Base-by-base conservation (phyloP, 2,113 vertebrate species). In the Salvelinus namaycush region DNA sequence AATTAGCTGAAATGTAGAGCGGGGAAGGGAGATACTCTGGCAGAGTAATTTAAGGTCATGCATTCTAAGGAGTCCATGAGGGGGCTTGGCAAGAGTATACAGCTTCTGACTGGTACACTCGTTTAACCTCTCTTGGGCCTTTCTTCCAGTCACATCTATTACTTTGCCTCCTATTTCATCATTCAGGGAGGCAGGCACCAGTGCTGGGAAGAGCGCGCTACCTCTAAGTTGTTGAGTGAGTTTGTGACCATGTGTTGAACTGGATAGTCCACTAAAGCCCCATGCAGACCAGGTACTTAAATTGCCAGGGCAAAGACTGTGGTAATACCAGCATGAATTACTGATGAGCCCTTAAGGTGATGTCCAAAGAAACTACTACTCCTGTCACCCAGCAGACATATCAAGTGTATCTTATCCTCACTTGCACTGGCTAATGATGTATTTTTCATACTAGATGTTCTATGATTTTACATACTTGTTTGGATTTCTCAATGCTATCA, bases 91-190 rank as follows among this genome's bases (percentile, higher is more conserved):
- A 24, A 68, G 26, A 31, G 26, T n/a, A 69, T 34, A 69, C 20
- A 34, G 22, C 68, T 13, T 22, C 18, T 16, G 68, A 69, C 68
- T 22, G 68, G 24, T 67, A 29, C 65, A 67, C 9, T 34, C 66
- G 16, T 68, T 34, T 14, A 6, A 34, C 29, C 66, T 68, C 66
- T 68, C 66, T 29, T 27, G 66, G 29, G 66, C 27, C 27, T 0
- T 13, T 27, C 29, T 14, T n/a, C 2, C 18, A 4, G 18, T 39
- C 2, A 20, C 68, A 69, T 44, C 3, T n/a, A 22, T 69, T 44
- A 39, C 18, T 44, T 69, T 68, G 24, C 27, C 66, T 68, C 24
- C 29, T 8, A 27, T 68, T 68, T 68, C 66, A 69, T 69, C 20
- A 18, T 39, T 44, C 31, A 20, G 6, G 9, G 6, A 48, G 18